A percentile compares a stretch with the other conserved stretches of the same genome.
Evolutionary conservation across 1,140 invertebrate genomes (phyloP).

Genomic region (Drosophila ogumai): DNA sequence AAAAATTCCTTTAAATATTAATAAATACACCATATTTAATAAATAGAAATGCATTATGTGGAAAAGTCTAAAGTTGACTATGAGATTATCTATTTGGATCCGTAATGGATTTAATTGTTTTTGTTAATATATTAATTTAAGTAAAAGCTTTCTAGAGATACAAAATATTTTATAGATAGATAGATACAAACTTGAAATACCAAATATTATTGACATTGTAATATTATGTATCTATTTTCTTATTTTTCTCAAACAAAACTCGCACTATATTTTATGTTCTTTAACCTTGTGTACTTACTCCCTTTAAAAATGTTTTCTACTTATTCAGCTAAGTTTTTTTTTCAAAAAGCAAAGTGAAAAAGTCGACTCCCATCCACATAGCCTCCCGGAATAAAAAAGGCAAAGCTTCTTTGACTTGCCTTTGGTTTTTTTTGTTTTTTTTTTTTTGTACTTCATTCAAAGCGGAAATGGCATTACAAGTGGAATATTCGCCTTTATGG

Average conservation of each 20-base stretch:
- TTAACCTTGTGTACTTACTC: not conserved
- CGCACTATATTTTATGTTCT: not conserved
- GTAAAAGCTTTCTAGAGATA: no score
- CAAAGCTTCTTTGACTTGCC: slow-evolving; percentile 2
- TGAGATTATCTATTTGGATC: no score
- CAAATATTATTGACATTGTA: no score
- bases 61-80: no score
- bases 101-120: no score
- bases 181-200: no score
- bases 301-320: not conserved
- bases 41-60: no score
- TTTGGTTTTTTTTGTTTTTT: slow-evolving; percentile 5
- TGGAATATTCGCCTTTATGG: not conserved
- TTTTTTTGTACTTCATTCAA: not conserved
- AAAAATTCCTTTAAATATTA: no score
- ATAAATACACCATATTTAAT: no score
- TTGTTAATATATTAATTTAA: no score
- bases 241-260: not conserved
- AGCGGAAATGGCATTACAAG: not conserved
- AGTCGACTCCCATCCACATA: not conserved
- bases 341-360: not conserved
- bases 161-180: no score
- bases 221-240: no score
- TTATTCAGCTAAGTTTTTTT: not conserved
- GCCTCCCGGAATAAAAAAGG: not conserved